A percentile compares a stretch with the other conserved stretches of the same genome.
These are phyloP conservation scores for Platycheirus albimanus DNA, from an alignment of 2,888 invertebrate species.

Conservation along the genomic window DNA sequence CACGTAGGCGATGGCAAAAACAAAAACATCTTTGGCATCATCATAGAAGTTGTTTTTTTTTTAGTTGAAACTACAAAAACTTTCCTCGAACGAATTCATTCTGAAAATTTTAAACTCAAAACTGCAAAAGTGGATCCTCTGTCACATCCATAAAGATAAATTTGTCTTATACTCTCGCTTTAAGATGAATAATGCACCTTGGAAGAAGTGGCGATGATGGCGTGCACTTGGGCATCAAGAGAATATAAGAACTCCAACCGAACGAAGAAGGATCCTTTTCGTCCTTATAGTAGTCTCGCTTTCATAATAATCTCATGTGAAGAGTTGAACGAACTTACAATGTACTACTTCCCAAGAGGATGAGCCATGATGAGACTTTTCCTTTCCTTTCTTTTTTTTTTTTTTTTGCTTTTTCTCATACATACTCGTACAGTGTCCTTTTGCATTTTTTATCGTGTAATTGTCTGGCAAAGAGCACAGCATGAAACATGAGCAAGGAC, in stretches of 20 bases:
- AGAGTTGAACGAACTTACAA: constrained; percentile 56
- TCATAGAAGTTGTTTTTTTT: background rate
- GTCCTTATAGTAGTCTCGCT: constrained; percentile 2
- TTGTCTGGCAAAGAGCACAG: constrained; percentile 40
- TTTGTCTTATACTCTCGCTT: constrained; percentile 51
- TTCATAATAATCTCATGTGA: constrained; percentile 25
- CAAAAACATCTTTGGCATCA: constrained; percentile 48
- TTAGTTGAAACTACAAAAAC: constrained; percentile 14
- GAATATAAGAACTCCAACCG: background rate
- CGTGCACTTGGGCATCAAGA: background rate
- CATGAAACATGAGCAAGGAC: background rate
- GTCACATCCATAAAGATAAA: constrained; percentile 39
- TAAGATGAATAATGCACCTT: constrained; percentile 44
- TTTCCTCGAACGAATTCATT: constrained; percentile 40
- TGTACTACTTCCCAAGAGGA: constrained; percentile 10
- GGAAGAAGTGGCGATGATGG: background rate
- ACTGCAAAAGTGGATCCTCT: constrained; percentile 8
- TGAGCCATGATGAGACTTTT: constrained; percentile 27
- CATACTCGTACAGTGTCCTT: constrained; percentile 21
- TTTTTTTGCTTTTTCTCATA: background rate
- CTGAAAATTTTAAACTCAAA: constrained; percentile 34
- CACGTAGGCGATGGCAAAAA: constrained; percentile 36
- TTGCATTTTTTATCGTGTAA: constrained; percentile 37
- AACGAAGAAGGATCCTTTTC: constrained; percentile 4
- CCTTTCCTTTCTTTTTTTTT: constrained; percentile 9